Conservation (phyloP, 2,797 vertebrate species). For the Chelmon rostratus region DNA sequence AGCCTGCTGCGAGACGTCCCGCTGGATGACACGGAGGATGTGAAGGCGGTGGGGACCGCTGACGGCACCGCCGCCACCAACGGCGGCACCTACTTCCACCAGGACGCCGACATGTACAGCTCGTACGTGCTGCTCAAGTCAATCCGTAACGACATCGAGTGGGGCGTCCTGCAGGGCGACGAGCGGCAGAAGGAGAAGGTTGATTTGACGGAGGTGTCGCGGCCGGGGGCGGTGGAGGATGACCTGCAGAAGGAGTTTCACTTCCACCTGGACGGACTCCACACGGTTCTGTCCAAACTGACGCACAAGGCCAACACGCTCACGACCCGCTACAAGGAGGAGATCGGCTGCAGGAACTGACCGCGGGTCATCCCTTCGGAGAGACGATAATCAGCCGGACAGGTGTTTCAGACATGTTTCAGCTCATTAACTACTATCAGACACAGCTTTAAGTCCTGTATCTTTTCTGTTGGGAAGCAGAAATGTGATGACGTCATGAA, state of each 20-base stretch:
- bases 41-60: slow-evolving; percentile 68
- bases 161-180: slow-evolving; percentile 89
- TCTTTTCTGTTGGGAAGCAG: too few relatives aligned
- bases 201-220: slow-evolving; percentile 60
- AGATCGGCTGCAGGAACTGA: slow-evolving; percentile 91
- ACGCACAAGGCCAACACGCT: slow-evolving; percentile 93
- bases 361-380: too few relatives aligned
- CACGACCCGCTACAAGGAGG: slow-evolving; percentile 94
- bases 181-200: slow-evolving; percentile 83
- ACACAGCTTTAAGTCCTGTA: too few relatives aligned
- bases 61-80: slow-evolving; percentile 56
- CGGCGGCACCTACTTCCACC: slow-evolving; percentile 79
- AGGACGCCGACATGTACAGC: slow-evolving; percentile 94
- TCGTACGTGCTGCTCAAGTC: slow-evolving; percentile 96
- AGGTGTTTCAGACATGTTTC: too few relatives aligned
- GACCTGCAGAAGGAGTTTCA: slow-evolving; percentile 94
- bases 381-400: too few relatives aligned
- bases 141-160: slow-evolving; percentile 96
- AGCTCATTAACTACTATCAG: not conserved
- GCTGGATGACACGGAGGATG: slow-evolving; percentile 87
- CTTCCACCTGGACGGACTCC: slow-evolving; percentile 92
- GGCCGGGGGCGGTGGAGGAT: slow-evolving; percentile 81
- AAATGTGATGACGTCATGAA: too few relatives aligned
- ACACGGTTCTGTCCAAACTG: slow-evolving; percentile 91
- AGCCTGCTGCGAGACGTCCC: slow-evolving; percentile 96